Percentiles rank a stretch among this genome's conserved stretches.
Conservation (phyloP, 2,113 vertebrate genomes). For the Mohoua ochrocephala region DNA sequence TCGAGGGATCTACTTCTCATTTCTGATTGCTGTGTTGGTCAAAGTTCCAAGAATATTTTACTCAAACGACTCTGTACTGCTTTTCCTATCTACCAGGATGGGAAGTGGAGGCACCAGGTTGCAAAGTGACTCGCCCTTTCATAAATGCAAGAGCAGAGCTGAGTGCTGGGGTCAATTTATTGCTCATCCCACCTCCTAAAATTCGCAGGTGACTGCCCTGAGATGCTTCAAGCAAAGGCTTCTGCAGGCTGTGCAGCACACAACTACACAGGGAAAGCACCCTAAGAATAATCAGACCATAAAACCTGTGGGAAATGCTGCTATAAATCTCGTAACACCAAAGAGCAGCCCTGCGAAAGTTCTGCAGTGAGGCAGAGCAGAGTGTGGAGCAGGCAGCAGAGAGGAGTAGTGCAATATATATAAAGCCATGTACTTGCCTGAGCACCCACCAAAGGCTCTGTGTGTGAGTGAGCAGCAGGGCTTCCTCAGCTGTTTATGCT, state of each 20-base stretch:
- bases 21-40: background rate
- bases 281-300: background rate
- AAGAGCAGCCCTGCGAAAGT: background rate
- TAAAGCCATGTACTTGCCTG: slow-evolving; percentile 73
- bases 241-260: background rate
- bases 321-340: background rate
- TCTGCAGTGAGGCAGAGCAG: background rate
- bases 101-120: background rate
- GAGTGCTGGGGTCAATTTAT: background rate
- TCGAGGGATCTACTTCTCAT: background rate
- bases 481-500: slow-evolving; percentile 78
- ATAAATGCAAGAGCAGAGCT: background rate
- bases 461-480: slow-evolving; percentile 71
- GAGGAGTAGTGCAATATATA: background rate
- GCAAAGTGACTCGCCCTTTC: background rate
- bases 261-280: background rate
- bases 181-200: background rate
- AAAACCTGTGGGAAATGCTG: background rate
- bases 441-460: slow-evolving; percentile 70
- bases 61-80: background rate
- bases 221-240: background rate
- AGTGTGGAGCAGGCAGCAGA: background rate
- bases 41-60: background rate
- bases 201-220: background rate
- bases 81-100: background rate